Evolutionary conservation across 2,888 invertebrate species (phyloP).

Genomic region (Geotrupes spiniger): DNA sequence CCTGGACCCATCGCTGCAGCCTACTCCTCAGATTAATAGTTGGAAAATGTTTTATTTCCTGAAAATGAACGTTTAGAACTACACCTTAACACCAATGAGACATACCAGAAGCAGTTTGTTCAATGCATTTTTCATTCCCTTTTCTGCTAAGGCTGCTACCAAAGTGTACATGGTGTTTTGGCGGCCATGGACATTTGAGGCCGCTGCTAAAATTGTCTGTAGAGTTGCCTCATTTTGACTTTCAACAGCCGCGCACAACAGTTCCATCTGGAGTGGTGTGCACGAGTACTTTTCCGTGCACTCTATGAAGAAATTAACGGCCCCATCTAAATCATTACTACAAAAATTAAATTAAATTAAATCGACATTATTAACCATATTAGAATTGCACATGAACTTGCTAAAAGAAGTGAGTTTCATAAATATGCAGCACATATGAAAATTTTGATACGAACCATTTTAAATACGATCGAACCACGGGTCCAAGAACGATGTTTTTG

Average conservation of each 20-base stretch:
- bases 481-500: slow-evolving; percentile 59
- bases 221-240: slow-evolving; percentile 46
- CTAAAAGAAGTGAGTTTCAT: slow-evolving; percentile 1
- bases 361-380: slow-evolving; percentile 1
- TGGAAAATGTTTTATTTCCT: slow-evolving; percentile 46
- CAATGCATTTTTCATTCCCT: slow-evolving; percentile 53
- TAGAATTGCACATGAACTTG: too few relatives aligned
- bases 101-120: slow-evolving; percentile 52
- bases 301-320: slow-evolving; percentile 56
- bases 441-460: slow-evolving; percentile 52
- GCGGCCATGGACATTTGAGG: slow-evolving; percentile 48
- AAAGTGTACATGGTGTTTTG: slow-evolving; percentile 51
- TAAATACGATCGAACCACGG: slow-evolving; percentile 60
- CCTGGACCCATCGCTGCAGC: slow-evolving; percentile 41
- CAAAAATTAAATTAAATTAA: slow-evolving; percentile 15
- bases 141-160: slow-evolving; percentile 56
- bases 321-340: slow-evolving; percentile 53
- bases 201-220: slow-evolving; percentile 41
- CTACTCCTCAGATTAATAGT: slow-evolving; percentile 35
- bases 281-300: slow-evolving; percentile 55
- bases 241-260: slow-evolving; percentile 51
- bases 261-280: slow-evolving; percentile 65
- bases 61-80: slow-evolving; percentile 39
- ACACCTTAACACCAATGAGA: slow-evolving; percentile 14
- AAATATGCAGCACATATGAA: slow-evolving; percentile 16